These are phyloP conservation scores for Drosophila pallidifrons DNA, from an alignment of 1,140 invertebrate species.

Conservation along the genomic window DNA sequence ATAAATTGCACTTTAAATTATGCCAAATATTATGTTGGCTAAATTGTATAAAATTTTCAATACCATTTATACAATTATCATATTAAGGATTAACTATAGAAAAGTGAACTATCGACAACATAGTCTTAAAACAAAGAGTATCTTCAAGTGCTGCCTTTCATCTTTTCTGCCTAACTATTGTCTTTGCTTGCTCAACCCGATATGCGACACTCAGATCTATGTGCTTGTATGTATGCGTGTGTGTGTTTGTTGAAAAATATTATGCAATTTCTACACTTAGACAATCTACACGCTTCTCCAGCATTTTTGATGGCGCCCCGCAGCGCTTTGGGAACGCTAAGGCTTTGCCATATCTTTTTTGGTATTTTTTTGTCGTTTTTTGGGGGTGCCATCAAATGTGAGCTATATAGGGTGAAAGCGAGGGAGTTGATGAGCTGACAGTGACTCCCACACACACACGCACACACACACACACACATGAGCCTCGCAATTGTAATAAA, in stretches of 20 bases:
- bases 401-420: background rate
- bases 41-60: too few relatives aligned
- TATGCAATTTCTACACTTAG: slow-evolving; percentile 79
- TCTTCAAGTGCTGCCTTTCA: background rate
- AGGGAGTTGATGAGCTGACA: slow-evolving; percentile 62
- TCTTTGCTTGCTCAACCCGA: slow-evolving; percentile 58
- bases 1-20: too few relatives aligned
- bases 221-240: slow-evolving; percentile 27
- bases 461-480: slow-evolving; percentile 24
- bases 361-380: background rate
- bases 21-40: too few relatives aligned
- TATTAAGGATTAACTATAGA: too few relatives aligned
- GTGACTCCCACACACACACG: slow-evolving; percentile 11
- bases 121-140: slow-evolving; percentile 24
- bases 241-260: slow-evolving; percentile 64
- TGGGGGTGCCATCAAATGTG: background rate
- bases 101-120: too few relatives aligned
- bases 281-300: slow-evolving; percentile 53
- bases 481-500: slow-evolving; percentile 66
- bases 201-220: slow-evolving; percentile 48
- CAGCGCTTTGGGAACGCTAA: slow-evolving; percentile 45
- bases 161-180: background rate
- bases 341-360: slow-evolving; percentile 51
- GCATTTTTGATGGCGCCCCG: slow-evolving; percentile 57
- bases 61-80: too few relatives aligned